phyloP scores from a whole-genome alignment of 2,888 invertebrate genomes.

The Trachelus troglodyta region DNA sequence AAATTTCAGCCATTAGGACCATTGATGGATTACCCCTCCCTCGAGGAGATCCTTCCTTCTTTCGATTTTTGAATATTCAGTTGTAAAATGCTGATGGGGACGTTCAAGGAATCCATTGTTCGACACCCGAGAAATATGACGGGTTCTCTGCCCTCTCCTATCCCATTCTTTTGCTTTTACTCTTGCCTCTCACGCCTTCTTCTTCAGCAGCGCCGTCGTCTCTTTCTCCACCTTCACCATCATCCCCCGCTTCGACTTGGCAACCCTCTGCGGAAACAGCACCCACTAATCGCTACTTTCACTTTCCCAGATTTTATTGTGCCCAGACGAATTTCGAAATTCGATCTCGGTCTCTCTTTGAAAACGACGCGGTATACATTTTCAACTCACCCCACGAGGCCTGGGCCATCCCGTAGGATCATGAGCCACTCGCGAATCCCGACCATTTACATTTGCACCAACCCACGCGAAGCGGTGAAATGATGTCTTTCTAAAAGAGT shows the following conservation, averaged over 20 bases:
- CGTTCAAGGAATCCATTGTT: conserved; percentile 47
- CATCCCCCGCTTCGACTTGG: conserved; percentile 15
- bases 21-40: conserved; percentile 46
- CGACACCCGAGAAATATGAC: conserved; percentile 35
- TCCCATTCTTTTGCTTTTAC: not conserved
- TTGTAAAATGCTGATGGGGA: conserved; percentile 43
- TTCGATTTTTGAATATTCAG: conserved; percentile 45
- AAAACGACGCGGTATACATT: not conserved
- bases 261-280: conserved; percentile 12
- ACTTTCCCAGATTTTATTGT: conserved; percentile 9
- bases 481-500: not conserved
- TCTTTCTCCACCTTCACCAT: conserved; percentile 14
- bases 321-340: not conserved
- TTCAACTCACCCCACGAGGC: not conserved
- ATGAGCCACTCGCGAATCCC: not conserved
- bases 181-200: too few relatives aligned
- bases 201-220: conserved; percentile 3
- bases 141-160: conserved; percentile 17
- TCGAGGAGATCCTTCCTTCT: conserved; percentile 2
- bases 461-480: not conserved
- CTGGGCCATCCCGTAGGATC: not conserved
- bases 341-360: not conserved
- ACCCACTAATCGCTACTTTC: conserved; percentile 29
- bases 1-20: conserved; percentile 43
- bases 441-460: not conserved